A percentile compares a stretch with the other conserved stretches of the same genome.
phyloP scores from a whole-genome alignment of 2,888 invertebrate species.

The Sminthurinus aureus region DNA sequence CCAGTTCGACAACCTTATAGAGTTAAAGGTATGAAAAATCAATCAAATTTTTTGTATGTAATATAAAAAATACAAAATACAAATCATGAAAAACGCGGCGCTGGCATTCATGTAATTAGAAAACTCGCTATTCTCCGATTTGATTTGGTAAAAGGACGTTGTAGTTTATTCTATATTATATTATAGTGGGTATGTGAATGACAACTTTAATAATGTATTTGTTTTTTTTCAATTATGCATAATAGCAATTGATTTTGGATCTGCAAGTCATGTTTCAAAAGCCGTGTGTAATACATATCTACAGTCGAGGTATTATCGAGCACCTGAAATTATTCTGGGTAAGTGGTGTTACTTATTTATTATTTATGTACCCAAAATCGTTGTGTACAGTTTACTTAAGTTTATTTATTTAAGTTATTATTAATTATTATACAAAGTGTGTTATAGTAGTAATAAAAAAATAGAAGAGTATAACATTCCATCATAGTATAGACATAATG shows the following conservation, averaged over 20 bases:
- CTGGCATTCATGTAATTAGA: too few relatives aligned
- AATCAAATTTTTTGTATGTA: not conserved
- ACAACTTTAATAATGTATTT: not conserved
- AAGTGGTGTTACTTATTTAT: constrained; percentile 1
- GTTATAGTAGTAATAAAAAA: too few relatives aligned
- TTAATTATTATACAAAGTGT: too few relatives aligned
- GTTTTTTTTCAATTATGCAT: not conserved
- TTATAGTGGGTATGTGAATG: too few relatives aligned
- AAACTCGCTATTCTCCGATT: too few relatives aligned
- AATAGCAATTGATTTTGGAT: constrained; percentile 90
- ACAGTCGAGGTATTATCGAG: constrained; percentile 98
- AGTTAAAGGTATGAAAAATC: constrained; percentile 78
- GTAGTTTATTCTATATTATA: too few relatives aligned
- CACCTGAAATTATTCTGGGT: constrained; percentile 94
- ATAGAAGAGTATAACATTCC: too few relatives aligned
- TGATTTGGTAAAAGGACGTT: too few relatives aligned
- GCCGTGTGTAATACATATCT: constrained; percentile 99
- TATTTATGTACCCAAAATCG: not conserved
- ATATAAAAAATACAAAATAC: not conserved
- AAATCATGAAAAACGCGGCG: too few relatives aligned
- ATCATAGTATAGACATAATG: too few relatives aligned
- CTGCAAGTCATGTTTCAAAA: constrained; percentile 98
- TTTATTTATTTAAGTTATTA: constrained; percentile 1
- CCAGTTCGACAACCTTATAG: constrained; percentile 97
- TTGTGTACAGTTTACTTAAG: not conserved